Conservation (phyloP, 2,888 invertebrate genomes). For the Vanessa cardui region DNA sequence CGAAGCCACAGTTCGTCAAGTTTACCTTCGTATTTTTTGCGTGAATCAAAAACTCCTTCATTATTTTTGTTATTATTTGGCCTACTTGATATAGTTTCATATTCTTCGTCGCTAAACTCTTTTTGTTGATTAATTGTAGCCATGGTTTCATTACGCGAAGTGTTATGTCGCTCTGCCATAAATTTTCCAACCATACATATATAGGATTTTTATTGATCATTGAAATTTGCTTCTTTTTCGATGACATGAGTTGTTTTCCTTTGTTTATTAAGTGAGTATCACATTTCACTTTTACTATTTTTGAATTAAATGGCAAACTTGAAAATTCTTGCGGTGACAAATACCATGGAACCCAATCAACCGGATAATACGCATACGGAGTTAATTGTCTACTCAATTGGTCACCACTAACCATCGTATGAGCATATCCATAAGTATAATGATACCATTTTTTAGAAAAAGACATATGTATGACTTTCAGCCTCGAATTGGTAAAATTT, state of each 20-base stretch:
- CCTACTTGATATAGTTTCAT: constrained; percentile 13
- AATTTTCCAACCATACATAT: constrained; percentile 29
- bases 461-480: too few relatives aligned
- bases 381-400: too few relatives aligned
- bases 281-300: too few relatives aligned
- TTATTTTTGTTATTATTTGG: constrained; percentile 12
- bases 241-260: neutral
- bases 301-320: too few relatives aligned
- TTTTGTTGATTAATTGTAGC: neutral
- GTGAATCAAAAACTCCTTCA: constrained; percentile 16
- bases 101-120: constrained; percentile 6
- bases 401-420: too few relatives aligned
- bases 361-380: too few relatives aligned
- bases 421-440: too few relatives aligned
- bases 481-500: too few relatives aligned
- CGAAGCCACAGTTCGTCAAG: constrained; percentile 16
- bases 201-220: constrained; percentile 13
- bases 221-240: neutral
- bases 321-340: too few relatives aligned
- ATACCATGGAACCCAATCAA: too few relatives aligned
- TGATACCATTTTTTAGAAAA: too few relatives aligned
- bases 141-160: constrained; percentile 18
- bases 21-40: neutral
- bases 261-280: too few relatives aligned
- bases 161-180: constrained; percentile 27